Evolutionary conservation across 2,888 invertebrate species (phyloP).

Genomic region (Drosophila conformis): DNA sequence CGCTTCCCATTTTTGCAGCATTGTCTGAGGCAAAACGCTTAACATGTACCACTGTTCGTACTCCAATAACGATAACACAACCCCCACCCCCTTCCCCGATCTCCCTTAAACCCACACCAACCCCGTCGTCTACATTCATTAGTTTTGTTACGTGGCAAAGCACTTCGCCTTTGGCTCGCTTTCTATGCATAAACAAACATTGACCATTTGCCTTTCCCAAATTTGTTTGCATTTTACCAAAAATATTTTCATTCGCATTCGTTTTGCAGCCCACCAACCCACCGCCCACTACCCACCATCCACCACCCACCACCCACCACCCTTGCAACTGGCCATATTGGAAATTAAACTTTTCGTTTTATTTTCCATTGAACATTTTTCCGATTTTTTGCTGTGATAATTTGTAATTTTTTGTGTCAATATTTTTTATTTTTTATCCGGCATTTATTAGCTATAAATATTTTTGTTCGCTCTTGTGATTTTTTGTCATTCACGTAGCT

Average conservation of each 20-base stretch:
- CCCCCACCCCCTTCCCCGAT: neutral
- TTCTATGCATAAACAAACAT: slow-evolving; percentile 76
- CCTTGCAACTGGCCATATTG: slow-evolving; percentile 38
- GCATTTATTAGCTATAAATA: slow-evolving; percentile 31
- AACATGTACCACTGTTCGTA: slow-evolving; percentile 61
- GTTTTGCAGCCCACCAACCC: slow-evolving; percentile 8
- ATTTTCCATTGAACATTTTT: slow-evolving; percentile 1
- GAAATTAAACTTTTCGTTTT: slow-evolving; percentile 43
- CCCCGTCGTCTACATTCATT: slow-evolving; percentile 23
- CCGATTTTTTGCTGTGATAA: neutral
- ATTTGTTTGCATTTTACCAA: slow-evolving; percentile 79
- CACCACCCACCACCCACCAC: too few species aligned
- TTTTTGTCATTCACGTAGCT: slow-evolving; percentile 12
- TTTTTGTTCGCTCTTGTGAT: slow-evolving; percentile 17
- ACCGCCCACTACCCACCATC: neutral
- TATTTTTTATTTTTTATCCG: slow-evolving; percentile 1
- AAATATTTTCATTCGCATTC: slow-evolving; percentile 80
- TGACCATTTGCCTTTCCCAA: slow-evolving; percentile 82
- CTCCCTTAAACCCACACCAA: neutral
- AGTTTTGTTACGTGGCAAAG: slow-evolving; percentile 41
- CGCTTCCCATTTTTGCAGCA: slow-evolving; percentile 21
- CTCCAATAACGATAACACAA: slow-evolving; percentile 8
- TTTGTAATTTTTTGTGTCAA: neutral
- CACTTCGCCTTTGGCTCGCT: slow-evolving; percentile 34
- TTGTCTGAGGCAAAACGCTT: slow-evolving; percentile 69